Percentiles rank a stretch among this genome's conserved stretches.
These are phyloP conservation scores for Hylaeus volcanicus DNA, from an alignment of 1,140 invertebrate genomes.

Conservation along the genomic window DNA sequence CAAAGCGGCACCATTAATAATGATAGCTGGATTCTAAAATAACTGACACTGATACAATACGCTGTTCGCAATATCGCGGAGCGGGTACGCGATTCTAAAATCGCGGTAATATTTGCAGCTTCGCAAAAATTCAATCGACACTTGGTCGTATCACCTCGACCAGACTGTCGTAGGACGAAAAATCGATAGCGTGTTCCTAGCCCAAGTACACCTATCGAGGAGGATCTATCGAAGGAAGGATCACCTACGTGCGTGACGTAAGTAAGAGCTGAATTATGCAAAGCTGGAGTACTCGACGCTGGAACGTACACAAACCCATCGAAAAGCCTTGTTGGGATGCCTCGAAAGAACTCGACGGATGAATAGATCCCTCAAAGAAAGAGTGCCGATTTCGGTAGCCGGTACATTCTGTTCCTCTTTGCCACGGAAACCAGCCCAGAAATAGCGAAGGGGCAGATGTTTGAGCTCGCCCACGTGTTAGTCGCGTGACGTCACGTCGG, in stretches of 20 bases:
- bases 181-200: not conserved
- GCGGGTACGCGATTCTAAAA: too few relatives aligned
- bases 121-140: too few relatives aligned
- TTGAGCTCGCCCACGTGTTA: constrained; percentile 77
- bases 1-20: not conserved
- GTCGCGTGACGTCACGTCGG: constrained; percentile 73
- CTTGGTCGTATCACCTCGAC: too few relatives aligned
- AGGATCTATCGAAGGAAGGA: constrained; percentile 9
- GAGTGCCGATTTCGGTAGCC: not conserved
- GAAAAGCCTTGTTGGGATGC: not conserved
- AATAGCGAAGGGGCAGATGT: constrained; percentile 58
- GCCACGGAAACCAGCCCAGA: constrained; percentile 30
- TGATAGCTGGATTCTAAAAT: too few relatives aligned
- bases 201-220: not conserved
- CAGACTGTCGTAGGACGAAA: too few relatives aligned
- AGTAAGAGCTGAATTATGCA: not conserved
- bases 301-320: not conserved
- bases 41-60: not conserved
- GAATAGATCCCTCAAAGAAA: not conserved
- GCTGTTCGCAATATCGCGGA: too few relatives aligned
- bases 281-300: too few relatives aligned
- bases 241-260: not conserved
- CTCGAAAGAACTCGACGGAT: not conserved
- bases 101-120: too few relatives aligned
- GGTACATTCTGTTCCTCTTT: not conserved